phyloP scores from a whole-genome alignment of 1,140 invertebrate species.

The Mya arenaria region DNA sequence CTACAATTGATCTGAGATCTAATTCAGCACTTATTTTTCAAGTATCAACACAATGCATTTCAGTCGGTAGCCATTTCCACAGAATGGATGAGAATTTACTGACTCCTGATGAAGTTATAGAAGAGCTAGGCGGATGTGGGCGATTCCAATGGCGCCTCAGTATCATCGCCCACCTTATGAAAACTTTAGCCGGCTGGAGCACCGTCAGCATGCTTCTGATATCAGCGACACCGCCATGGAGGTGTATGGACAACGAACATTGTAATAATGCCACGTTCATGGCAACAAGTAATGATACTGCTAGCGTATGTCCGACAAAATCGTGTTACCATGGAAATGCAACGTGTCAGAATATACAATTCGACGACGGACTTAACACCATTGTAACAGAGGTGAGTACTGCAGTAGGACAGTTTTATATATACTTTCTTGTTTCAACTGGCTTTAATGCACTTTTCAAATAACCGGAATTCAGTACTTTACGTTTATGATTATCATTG shows the following conservation, averaged over 20 bases:
- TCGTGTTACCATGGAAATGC: too few relatives aligned
- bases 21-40: too few relatives aligned
- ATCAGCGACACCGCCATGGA: conserved; percentile 2
- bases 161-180: background rate
- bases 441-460: too few relatives aligned
- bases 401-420: background rate
- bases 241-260: background rate
- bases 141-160: background rate
- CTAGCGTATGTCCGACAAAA: too few relatives aligned
- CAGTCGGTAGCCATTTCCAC: too few relatives aligned
- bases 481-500: too few relatives aligned
- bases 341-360: background rate
- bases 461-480: too few relatives aligned
- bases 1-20: too few relatives aligned
- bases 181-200: background rate
- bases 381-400: conserved; percentile 8
- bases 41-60: too few relatives aligned
- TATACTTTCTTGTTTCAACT: too few relatives aligned
- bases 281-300: too few relatives aligned
- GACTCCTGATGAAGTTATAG: conserved; percentile 13
- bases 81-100: too few relatives aligned
- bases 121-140: conserved; percentile 31
- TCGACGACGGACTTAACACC: conserved; percentile 3
- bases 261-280: background rate
- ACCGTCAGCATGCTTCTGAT: background rate